These are phyloP conservation scores for Sipha flava DNA, from an alignment of 1,140 invertebrate genomes.

Conservation along the genomic window DNA sequence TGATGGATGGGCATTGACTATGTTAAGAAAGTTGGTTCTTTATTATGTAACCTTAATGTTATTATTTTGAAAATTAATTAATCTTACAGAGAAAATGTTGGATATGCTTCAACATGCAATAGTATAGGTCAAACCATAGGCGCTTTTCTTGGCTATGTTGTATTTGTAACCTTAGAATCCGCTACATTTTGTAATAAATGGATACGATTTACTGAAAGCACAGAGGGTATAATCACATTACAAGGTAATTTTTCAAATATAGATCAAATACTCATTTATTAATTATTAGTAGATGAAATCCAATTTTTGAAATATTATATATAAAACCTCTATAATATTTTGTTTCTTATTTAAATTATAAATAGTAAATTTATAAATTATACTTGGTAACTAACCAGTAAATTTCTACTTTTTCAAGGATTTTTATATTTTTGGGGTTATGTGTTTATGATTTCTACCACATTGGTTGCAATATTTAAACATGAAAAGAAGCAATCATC, in stretches of 20 bases:
- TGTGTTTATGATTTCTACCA: conserved; percentile 83
- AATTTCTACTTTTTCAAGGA: conserved; percentile 47
- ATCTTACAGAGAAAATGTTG: conserved; percentile 71
- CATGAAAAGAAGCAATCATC: conserved; percentile 58
- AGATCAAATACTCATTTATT: too few relatives aligned
- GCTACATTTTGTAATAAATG: conserved; percentile 93
- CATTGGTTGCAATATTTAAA: conserved; percentile 82
- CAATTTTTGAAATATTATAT: background rate
- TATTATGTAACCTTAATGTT: background rate
- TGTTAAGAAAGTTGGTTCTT: conserved; percentile 74
- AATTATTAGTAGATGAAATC: too few relatives aligned
- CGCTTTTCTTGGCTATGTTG: conserved; percentile 93
- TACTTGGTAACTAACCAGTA: background rate
- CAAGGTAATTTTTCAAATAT: conserved; percentile 51
- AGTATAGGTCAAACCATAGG: conserved; percentile 96
- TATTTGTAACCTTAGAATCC: conserved; percentile 96
- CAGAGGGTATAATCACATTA: conserved; percentile 74
- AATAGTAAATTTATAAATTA: too few relatives aligned
- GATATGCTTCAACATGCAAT: conserved; percentile 98
- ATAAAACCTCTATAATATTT: too few relatives aligned
- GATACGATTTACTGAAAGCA: conserved; percentile 61
- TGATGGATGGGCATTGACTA: conserved; percentile 98
- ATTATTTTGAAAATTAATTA: conserved; percentile 32
- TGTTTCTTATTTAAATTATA: too few relatives aligned
- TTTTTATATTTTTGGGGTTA: conserved; percentile 95